These are phyloP conservation scores for Zaprionus lachaisei DNA, from an alignment of 1,140 invertebrate species.

Conservation along the genomic window DNA sequence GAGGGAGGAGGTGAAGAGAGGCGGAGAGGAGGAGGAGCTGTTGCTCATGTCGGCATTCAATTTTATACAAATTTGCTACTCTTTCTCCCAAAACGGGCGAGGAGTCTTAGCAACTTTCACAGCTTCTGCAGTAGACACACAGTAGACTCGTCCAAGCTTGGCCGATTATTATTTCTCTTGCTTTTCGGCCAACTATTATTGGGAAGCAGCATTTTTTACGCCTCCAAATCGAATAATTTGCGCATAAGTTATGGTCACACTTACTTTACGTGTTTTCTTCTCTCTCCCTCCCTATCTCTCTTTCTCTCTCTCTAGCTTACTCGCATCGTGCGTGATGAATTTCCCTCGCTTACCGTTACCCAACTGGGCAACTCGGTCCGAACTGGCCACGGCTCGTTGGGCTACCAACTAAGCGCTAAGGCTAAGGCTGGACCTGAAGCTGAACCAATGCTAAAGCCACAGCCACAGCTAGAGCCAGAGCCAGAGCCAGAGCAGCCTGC, in stretches of 20 bases:
- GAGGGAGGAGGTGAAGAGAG: too few relatives aligned
- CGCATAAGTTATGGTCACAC: slow-evolving; percentile 59
- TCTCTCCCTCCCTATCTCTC: not conserved
- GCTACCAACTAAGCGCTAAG: slow-evolving; percentile 57
- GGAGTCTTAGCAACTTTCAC: slow-evolving; percentile 43
- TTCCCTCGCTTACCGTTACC: slow-evolving; percentile 55
- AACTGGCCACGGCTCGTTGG: slow-evolving; percentile 50
- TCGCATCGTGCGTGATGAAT: slow-evolving; percentile 54
- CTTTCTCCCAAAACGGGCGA: slow-evolving; percentile 33
- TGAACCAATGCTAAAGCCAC: not conserved
- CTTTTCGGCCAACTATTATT: slow-evolving; percentile 46
- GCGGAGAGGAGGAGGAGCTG: not conserved
- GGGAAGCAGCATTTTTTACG: slow-evolving; percentile 57
- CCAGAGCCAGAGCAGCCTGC: slow-evolving; percentile 4
- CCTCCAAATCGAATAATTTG: slow-evolving; percentile 58
- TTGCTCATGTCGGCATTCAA: slow-evolving; percentile 34
- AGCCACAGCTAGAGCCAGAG: not conserved
- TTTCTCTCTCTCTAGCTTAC: not conserved
- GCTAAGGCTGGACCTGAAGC: not conserved
- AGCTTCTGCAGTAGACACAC: slow-evolving; percentile 52
- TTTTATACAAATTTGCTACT: slow-evolving; percentile 51
- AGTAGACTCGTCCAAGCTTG: slow-evolving; percentile 4
- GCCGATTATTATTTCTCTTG: slow-evolving; percentile 27
- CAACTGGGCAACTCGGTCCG: slow-evolving; percentile 1
- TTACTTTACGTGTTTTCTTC: slow-evolving; percentile 42